phyloP scores from a whole-genome alignment of 2,113 vertebrate genomes.

The Cromileptes altivelis region DNA sequence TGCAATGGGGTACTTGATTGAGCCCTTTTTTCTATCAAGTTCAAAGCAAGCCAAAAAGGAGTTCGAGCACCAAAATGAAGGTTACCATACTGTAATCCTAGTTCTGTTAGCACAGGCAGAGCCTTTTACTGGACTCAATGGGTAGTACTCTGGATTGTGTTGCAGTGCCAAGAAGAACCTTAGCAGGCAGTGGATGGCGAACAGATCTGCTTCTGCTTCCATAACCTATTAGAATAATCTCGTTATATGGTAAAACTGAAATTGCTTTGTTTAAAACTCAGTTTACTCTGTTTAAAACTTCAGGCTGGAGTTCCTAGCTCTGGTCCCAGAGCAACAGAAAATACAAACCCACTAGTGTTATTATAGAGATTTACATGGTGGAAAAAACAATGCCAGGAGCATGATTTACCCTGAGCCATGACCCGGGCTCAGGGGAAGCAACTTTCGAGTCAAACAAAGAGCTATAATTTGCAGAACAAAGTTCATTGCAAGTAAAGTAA shows the following conservation, averaged over 20 bases:
- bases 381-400: not conserved
- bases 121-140: no score
- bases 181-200: no score
- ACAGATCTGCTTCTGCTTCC: no score
- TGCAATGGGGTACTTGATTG: not conserved
- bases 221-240: not conserved
- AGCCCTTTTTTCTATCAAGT: not conserved
- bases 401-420: not conserved
- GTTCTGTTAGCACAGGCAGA: no score
- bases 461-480: no score
- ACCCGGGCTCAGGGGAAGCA: no score
- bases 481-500: no score
- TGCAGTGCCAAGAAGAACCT: no score
- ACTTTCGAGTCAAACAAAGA: no score
- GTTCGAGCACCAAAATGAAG: no score
- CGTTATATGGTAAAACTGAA: not conserved
- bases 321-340: not conserved
- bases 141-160: no score
- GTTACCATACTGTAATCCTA: no score
- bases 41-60: not conserved
- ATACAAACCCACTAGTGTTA: not conserved
- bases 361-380: not conserved
- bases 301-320: not conserved
- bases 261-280: not conserved
- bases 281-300: not conserved